Conservation (phyloP, 2,113 vertebrate genomes). For the Leptocoma aspasia region DNA sequence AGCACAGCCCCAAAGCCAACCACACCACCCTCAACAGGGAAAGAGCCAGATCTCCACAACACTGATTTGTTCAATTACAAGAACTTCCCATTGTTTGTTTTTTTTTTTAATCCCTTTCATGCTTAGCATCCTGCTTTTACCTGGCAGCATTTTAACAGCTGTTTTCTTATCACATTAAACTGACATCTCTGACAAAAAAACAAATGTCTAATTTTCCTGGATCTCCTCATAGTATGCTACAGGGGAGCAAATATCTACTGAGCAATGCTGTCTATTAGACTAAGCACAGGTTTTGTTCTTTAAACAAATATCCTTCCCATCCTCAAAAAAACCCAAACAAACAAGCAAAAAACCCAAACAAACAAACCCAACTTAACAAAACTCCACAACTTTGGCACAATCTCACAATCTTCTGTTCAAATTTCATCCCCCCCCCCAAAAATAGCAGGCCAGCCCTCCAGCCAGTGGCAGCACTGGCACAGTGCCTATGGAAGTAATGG, state of each 20-base stretch:
- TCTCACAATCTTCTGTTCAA: not conserved
- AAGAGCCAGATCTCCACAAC: rapidly evolving
- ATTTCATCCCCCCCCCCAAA: not conserved
- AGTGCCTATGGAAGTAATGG: not conserved
- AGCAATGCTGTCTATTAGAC: not conserved
- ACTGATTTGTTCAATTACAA: not conserved
- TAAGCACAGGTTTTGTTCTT: not conserved
- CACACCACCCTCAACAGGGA: rapidly evolving
- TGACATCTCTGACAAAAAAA: not conserved
- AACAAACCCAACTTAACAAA: not conserved
- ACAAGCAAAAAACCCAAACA: not conserved
- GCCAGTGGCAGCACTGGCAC: not conserved
- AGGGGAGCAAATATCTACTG: not conserved
- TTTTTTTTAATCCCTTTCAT: not conserved
- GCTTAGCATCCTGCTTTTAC: not conserved
- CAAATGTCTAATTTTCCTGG: not conserved
- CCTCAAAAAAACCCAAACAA: not conserved
- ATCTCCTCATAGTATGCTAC: not conserved
- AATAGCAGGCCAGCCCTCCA: not conserved
- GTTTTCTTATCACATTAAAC: constrained; percentile 26
- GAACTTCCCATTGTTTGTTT: not conserved
- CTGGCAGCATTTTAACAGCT: not conserved
- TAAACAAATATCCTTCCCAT: not conserved
- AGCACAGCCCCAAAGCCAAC: not conserved
- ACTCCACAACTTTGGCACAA: not conserved